Evolutionary conservation across 1,140 invertebrate species (phyloP).

Genomic region (Adelges cooleyi): DNA sequence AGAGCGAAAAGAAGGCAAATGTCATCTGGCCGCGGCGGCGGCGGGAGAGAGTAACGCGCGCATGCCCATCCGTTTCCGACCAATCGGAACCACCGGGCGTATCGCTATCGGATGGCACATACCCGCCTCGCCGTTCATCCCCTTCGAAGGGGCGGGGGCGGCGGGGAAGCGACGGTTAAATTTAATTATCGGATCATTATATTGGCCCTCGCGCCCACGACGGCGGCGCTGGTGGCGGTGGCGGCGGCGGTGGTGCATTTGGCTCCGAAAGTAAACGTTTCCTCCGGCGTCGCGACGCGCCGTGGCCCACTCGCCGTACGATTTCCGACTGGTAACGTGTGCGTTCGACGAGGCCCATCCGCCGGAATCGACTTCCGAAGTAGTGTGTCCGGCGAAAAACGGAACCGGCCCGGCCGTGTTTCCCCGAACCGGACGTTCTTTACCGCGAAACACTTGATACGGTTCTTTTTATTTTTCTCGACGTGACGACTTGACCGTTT

Average conservation of each 20-base stretch:
- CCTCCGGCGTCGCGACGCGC: not conserved
- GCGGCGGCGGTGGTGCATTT: too few species aligned
- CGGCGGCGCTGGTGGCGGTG: too few species aligned
- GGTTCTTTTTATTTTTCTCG: too few species aligned
- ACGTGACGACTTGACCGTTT: too few species aligned
- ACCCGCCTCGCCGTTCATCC: not conserved
- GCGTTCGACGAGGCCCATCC: not conserved
- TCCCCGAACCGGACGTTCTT: not conserved
- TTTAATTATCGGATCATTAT: slow-evolving; percentile 28
- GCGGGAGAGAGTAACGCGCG: not conserved
- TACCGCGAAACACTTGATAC: too few species aligned
- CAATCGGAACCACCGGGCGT: slow-evolving; percentile 25
- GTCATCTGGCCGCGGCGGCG: not conserved
- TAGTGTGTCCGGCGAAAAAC: slow-evolving; percentile 17
- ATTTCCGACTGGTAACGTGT: not conserved
- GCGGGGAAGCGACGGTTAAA: not conserved
- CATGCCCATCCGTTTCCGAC: slow-evolving; percentile 14
- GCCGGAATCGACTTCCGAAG: slow-evolving; percentile 20
- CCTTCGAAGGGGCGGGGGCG: not conserved
- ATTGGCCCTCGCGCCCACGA: not conserved
- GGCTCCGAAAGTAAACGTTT: too few species aligned
- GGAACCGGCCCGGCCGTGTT: not conserved
- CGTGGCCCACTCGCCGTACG: not conserved
- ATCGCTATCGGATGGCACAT: not conserved
- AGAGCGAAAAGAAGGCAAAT: not conserved